phyloP scores from a whole-genome alignment of 2,797 vertebrate genomes.

The Tenualosa ilisha region DNA sequence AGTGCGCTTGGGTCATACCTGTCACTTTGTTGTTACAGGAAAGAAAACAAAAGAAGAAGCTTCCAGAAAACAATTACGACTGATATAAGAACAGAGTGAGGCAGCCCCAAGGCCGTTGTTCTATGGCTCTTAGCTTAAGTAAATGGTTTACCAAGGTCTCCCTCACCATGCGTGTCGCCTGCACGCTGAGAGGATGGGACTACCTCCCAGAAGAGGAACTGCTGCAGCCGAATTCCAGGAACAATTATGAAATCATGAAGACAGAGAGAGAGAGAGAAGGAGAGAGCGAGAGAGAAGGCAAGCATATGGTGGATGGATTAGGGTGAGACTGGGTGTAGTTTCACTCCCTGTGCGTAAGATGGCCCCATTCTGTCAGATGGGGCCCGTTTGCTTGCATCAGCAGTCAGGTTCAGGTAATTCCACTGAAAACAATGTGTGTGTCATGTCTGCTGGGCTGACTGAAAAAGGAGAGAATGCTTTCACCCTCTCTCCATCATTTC shows the following conservation, averaged over 20 bases:
- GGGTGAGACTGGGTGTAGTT: slow-evolving; percentile 47
- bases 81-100: slow-evolving; percentile 34
- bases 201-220: slow-evolving; percentile 12
- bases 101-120: slow-evolving; percentile 26
- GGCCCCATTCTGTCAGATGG: slow-evolving; percentile 48
- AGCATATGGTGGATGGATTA: slow-evolving; percentile 34
- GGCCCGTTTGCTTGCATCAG: slow-evolving; percentile 45
- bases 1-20: slow-evolving; percentile 39
- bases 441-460: slow-evolving; percentile 35
- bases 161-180: background rate
- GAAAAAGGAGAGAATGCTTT: slow-evolving; percentile 7
- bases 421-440: slow-evolving; percentile 32
- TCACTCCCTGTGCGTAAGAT: slow-evolving; percentile 24
- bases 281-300: slow-evolving; percentile 44
- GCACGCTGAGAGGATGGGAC: background rate
- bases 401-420: slow-evolving; percentile 40
- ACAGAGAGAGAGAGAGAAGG: slow-evolving; percentile 50
- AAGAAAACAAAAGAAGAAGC: background rate
- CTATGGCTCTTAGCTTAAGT: slow-evolving; percentile 11
- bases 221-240: background rate
- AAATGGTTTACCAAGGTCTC: background rate
- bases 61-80: background rate
- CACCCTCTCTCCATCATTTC: background rate
- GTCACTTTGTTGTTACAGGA: slow-evolving; percentile 21
- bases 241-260: slow-evolving; percentile 24